Base-by-base conservation (phyloP, 2,888 invertebrate species). In the Athripsodes cinereus region DNA sequence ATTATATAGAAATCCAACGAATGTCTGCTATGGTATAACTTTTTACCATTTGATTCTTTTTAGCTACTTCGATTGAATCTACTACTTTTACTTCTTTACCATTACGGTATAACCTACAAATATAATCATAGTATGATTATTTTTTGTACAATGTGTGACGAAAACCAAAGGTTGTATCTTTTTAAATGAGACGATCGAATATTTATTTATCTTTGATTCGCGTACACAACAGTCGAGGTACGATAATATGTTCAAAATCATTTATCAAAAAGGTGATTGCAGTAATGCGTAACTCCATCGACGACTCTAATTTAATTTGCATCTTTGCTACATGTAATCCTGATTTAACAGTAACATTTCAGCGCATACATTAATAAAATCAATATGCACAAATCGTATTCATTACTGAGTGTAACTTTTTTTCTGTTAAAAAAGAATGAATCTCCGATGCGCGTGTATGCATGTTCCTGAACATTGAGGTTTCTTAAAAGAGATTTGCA, bases 241-340 rank as follows among this genome's bases (percentile, higher is more conserved):
- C 40, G 40, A 40, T 40, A 40, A 40, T 8, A 16, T 26, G 16
- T n/a, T 8, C 3, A 40, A 40, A 40, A 40, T 40, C 40, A 40
- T 40, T 40, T 40, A 40, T 40, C 40, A 40, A 40, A 40, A 40
- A 40, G 40, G 40, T 40, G 40, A 40, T 40, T 40, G 40, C 40
- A 40, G 13, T 40, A 40, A 40, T 40, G 40, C 40, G 40, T 40
- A 40, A 40, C 40, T 40, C 40, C 40, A 8, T 40, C 40, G 13
- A 40, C 40, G 40, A 13, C 16, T 13, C 40, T 40, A 40, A 40
- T 40, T 40, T 40, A 40, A 40, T 40, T 40, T 16, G 40, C 40
- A 40, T 40, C 40, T 40, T 40, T 40, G 26, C 40, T 40, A 40
- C 40, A 40, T 16, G 40, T 16, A 16, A 5, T n/a, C 40, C 2